Percentiles rank a stretch among this genome's conserved stretches.
Evolutionary conservation across 2,888 invertebrate species (phyloP).

Genomic region (Aleiodes testaceus): DNA sequence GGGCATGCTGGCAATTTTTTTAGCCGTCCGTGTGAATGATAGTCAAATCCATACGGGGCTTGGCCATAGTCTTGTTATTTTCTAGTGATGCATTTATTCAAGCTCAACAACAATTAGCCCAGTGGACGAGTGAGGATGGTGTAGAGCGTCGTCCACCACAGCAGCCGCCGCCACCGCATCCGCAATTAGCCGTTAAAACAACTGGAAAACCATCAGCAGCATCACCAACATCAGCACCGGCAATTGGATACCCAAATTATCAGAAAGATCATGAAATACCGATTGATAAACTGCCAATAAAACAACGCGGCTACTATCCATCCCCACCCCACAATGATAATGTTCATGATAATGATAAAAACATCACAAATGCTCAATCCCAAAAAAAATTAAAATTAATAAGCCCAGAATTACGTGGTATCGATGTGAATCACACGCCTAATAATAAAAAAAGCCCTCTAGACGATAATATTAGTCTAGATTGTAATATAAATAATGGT

Average conservation of each 20-base stretch:
- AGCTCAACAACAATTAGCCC: slow-evolving; percentile 97
- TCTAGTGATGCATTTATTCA: slow-evolving; percentile 98
- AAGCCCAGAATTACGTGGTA: slow-evolving; percentile 64
- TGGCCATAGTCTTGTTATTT: slow-evolving; percentile 81
- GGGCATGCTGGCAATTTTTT: slow-evolving; percentile 37
- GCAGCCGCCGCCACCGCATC: slow-evolving; percentile 74
- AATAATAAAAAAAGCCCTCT: slow-evolving; percentile 68
- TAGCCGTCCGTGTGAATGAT: slow-evolving; percentile 44
- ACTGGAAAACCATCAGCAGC: slow-evolving; percentile 71
- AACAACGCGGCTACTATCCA: slow-evolving; percentile 67
- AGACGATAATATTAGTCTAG: slow-evolving; percentile 71
- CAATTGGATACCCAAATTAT: slow-evolving; percentile 42
- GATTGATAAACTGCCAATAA: slow-evolving; percentile 63
- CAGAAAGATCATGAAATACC: slow-evolving; percentile 57
- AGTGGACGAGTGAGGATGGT: slow-evolving; percentile 92
- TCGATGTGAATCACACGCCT: slow-evolving; percentile 70
- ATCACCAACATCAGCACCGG: slow-evolving; percentile 71
- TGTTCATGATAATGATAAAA: slow-evolving; percentile 56
- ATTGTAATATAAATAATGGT: slow-evolving; percentile 70
- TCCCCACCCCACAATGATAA: slow-evolving; percentile 62
- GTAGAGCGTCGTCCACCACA: slow-evolving; percentile 69
- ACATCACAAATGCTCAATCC: slow-evolving; percentile 68
- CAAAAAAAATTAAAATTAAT: slow-evolving; percentile 58
- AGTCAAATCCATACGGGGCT: slow-evolving; percentile 57
- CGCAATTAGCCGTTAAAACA: slow-evolving; percentile 65